A percentile compares a stretch with the other conserved stretches of the same genome.
Evolutionary conservation across 2,888 invertebrate species (phyloP).

Genomic region (Melitaea athalia): DNA sequence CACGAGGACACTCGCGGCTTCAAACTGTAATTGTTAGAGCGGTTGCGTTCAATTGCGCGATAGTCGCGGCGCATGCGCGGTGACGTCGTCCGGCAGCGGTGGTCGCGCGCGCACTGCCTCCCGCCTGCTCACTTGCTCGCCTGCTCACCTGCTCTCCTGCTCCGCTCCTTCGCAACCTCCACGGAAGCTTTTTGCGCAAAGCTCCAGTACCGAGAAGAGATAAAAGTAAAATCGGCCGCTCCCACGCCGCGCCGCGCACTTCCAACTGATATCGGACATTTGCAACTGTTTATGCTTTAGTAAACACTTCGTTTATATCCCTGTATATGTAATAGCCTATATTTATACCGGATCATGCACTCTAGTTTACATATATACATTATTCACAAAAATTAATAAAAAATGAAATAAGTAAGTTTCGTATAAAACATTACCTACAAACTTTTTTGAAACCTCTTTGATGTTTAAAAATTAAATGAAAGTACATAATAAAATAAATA

Average conservation of each 20-base stretch:
- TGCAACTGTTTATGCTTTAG: not conserved
- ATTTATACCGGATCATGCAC: not conserved
- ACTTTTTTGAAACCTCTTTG: too few relatives aligned
- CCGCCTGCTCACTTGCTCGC: constrained; percentile 37
- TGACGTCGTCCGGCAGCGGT: constrained; percentile 51
- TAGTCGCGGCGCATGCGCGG: constrained; percentile 19
- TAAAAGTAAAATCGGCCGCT: constrained; percentile 63
- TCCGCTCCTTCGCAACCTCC: constrained; percentile 56
- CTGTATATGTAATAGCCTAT: not conserved
- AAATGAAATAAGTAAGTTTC: too few relatives aligned
- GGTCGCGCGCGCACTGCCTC: constrained; percentile 64
- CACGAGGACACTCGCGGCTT: constrained; percentile 19
- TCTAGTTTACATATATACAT: too few relatives aligned
- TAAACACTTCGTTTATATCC: too few relatives aligned
- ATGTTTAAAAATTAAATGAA: too few relatives aligned
- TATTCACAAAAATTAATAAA: too few relatives aligned
- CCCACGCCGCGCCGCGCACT: constrained; percentile 49
- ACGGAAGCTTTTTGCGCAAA: constrained; percentile 66
- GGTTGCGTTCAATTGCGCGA: constrained; percentile 18
- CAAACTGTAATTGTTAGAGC: constrained; percentile 21
- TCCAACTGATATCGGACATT: constrained; percentile 11
- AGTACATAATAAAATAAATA: too few relatives aligned
- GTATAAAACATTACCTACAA: too few relatives aligned
- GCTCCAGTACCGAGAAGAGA: constrained; percentile 46
- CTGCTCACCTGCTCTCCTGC: too few relatives aligned